Base-by-base conservation (phyloP, 2,797 vertebrate genomes). In the Stomatorhinus walkeri region DNA sequence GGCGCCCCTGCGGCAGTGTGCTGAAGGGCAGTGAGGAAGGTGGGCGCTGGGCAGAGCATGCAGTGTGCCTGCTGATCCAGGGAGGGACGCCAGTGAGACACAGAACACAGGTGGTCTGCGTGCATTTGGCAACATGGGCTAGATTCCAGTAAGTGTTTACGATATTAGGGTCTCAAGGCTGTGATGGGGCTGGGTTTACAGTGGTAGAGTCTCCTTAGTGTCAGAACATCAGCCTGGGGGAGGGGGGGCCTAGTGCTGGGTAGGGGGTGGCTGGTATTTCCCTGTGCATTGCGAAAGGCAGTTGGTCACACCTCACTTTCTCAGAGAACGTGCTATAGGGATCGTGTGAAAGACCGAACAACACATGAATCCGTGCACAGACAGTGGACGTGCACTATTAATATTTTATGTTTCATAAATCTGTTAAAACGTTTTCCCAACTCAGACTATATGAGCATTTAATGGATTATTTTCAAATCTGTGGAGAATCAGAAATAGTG, bases 391-490 rank as follows among this genome's bases (percentile, higher is more conserved):
- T 5, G 84, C 28, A 36, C 84, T 52, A 54, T 86, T 52, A 52
- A 86, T 54, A 54, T 86, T 54, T 54, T 28, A 54, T 3, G 51
- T 36, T 40, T 52, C n/a, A 86, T 86, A 32, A 86, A 86, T 84
- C n/a, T 49, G 36, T 81, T 43, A 81, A 81, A 48, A 43, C 36
- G 36, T 84, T 84, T 84, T 84, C 40, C 81, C 81, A 48, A 40
- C 22, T 79, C 72, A 79, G 36, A 40, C 36, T 79, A 79, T 79
- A 79, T 84, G 43, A 84, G 81, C 40, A 22, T 84, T 84, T 49
- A 84, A 84, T 84, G 22, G 19, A 84, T 84, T 84, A 84, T 84
- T 84, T 84, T 84, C 46, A 84, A 48, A 48, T 84, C 81, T 84
- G 46, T 49, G 81, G 81, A 48, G 81, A 84, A 48, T 84, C 81